Percentiles rank a stretch among this genome's conserved stretches.
These are phyloP conservation scores for Mohoua ochrocephala DNA, from an alignment of 2,113 vertebrate genomes.

Conservation along the genomic window DNA sequence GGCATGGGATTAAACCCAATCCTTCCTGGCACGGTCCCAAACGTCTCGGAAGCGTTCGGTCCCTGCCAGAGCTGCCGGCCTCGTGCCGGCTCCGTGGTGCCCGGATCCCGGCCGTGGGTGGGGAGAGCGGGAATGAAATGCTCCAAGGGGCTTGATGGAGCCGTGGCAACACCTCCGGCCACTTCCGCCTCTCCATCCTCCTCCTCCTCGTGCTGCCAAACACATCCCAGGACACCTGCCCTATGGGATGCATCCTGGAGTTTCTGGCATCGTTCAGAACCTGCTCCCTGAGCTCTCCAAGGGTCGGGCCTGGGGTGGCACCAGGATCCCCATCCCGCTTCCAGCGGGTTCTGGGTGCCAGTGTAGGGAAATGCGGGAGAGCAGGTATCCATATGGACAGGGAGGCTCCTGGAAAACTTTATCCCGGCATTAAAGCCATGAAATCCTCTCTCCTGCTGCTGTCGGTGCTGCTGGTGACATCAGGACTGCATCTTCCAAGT, in stretches of 20 bases:
- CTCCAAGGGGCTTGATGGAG: background rate
- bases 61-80: background rate
- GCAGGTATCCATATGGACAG: background rate
- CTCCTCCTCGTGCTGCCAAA: background rate
- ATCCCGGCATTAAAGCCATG: background rate
- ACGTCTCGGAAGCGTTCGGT: rapidly evolving
- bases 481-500: rapidly evolving
- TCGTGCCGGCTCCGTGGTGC: background rate
- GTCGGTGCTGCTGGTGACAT: rapidly evolving
- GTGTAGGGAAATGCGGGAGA: background rate
- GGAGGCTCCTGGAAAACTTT: background rate
- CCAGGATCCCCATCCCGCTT: background rate
- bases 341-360: background rate
- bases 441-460: background rate
- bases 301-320: background rate
- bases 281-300: background rate
- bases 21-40: background rate
- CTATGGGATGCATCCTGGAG: background rate
- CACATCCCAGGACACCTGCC: rapidly evolving
- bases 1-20: background rate
- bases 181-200: background rate
- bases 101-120: rapidly evolving
- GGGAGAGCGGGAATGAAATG: background rate
- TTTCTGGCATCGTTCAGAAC: background rate
- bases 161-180: rapidly evolving